Base-by-base conservation (phyloP, 37 sponge, comb jelly and placozoan genomes). In the Oopsacas minuta region DNA sequence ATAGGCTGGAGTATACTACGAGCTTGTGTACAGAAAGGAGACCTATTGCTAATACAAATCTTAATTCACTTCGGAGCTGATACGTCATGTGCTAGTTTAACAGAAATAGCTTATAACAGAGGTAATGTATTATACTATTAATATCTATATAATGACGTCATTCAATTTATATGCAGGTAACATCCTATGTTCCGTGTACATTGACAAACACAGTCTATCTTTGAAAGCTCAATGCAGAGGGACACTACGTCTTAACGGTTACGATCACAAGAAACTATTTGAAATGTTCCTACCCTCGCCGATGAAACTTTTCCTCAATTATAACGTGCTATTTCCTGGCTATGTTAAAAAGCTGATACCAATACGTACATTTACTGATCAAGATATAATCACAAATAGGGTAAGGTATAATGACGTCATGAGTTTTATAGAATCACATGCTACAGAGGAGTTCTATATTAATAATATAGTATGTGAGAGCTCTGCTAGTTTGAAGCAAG, bases 21-120 rank as follows among this genome's bases (percentile, higher is more conserved):
- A 10, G 75, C 75, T 12, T 61, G 75, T 61, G 75, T n/a, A 3
- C 75, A 61, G 75, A 61, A 34, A 61, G 75, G 75, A 61, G 75
- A 61, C 28, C 28, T 61, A 34, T 34, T 61, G 75, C 22, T 61
- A 7, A 12, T 12, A 61, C 75, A 61, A 12, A 10, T 61, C 3
- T 34, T 61, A n/a, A 61, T 61, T 32, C 75, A 61, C 30, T 61
- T 61, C 75, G 75, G 75, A 3, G 75, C 75, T 32, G 75, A 61
- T 3, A 61, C 75, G 5, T 10, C 75, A 20, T 61, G 75, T 5
- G 5, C 20, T 25, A 61, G 22, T n/a, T 61, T n/a, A 34, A 20
- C 75, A 61, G 75, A 61, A 5, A 61, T 61, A 20, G 75, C 75
- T n/a, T 61, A 61, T 34, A 61, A 12, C 75, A 61, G 75, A 61